These are phyloP conservation scores for Anastatus disparis DNA, from an alignment of 1,140 invertebrate species.

Conservation along the genomic window DNA sequence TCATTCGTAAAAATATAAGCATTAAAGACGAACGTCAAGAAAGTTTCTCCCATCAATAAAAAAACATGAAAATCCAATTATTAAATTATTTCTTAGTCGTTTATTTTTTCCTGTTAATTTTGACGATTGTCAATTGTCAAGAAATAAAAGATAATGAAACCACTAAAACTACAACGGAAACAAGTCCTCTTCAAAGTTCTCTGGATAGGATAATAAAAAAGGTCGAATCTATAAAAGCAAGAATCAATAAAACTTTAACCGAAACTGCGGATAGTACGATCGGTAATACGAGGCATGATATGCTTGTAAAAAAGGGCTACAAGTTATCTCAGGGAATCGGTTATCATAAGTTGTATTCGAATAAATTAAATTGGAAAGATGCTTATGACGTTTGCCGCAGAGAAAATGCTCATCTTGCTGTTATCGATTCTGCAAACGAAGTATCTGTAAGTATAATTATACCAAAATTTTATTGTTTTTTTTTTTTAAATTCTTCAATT, in stretches of 20 bases:
- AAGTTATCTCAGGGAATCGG: slow-evolving; percentile 50
- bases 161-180: background rate
- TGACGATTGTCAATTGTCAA: background rate
- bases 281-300: background rate
- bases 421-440: slow-evolving; percentile 53
- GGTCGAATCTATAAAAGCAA: background rate
- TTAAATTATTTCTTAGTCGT: background rate
- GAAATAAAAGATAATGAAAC: background rate
- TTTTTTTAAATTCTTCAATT: no score
- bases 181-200: background rate
- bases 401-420: slow-evolving; percentile 46
- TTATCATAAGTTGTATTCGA: slow-evolving; percentile 57
- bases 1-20: slow-evolving; percentile 1
- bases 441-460: slow-evolving; percentile 45
- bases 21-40: background rate
- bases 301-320: slow-evolving; percentile 48
- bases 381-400: slow-evolving; percentile 57
- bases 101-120: background rate
- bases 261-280: background rate
- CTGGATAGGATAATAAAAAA: background rate
- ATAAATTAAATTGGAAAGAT: slow-evolving; percentile 54
- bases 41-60: background rate
- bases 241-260: background rate
- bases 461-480: no score
- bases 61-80: background rate